Percentiles rank a stretch among this genome's conserved stretches.
Evolutionary conservation across 2,797 vertebrate genomes (phyloP).

Genomic region (Eospalax fontanierii): DNA sequence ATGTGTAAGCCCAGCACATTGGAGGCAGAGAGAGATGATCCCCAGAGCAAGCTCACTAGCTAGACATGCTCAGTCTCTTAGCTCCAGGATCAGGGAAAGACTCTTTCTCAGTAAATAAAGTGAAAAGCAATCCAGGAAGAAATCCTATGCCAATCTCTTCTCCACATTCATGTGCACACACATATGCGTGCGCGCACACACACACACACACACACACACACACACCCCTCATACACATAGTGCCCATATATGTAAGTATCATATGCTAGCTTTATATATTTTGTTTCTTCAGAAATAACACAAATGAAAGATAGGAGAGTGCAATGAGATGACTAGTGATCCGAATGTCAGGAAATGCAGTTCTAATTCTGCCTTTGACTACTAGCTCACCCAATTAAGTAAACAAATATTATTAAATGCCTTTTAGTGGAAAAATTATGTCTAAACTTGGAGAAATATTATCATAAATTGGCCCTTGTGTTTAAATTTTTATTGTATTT

Average conservation of each 20-base stretch:
- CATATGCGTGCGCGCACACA: no score
- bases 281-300: neutral
- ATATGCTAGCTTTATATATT: neutral
- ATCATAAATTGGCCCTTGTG: neutral
- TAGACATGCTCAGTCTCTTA: neutral
- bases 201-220: no score
- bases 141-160: neutral
- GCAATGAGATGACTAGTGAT: neutral
- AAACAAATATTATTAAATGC: neutral
- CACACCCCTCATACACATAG: neutral
- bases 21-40: neutral
- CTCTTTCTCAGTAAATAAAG: no score
- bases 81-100: no score
- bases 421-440: slow-evolving; percentile 29
- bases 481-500: no score
- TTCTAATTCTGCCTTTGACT: neutral
- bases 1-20: neutral
- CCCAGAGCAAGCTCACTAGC: neutral
- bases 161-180: neutral
- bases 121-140: neutral
- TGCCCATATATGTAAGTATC: neutral
- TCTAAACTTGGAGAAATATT: neutral
- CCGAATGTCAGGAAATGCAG: neutral
- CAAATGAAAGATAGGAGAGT: neutral
- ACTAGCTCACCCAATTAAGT: neutral